Conservation (phyloP, 2,888 invertebrate species). For the Bembecia ichneumoniformis region DNA sequence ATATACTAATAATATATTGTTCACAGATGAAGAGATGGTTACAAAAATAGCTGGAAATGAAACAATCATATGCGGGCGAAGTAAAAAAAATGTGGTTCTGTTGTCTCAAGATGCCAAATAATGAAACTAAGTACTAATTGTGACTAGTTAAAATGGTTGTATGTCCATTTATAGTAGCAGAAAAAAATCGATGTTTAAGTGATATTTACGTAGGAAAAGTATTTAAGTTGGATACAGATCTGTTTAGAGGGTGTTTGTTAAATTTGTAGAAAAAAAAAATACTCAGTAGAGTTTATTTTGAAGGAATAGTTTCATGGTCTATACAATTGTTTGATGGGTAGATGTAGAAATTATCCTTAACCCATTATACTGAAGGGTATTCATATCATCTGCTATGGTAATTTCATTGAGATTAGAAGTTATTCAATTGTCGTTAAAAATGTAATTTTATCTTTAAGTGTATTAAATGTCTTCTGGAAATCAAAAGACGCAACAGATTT, state of each 20-base stretch:
- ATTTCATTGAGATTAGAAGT: too few relatives aligned
- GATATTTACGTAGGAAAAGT: slow-evolving; percentile 16
- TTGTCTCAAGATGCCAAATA: slow-evolving; percentile 58
- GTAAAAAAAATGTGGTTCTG: background rate
- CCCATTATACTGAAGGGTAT: background rate
- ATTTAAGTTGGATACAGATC: slow-evolving; percentile 16
- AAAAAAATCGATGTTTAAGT: slow-evolving; percentile 32
- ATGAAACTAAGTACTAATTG: slow-evolving; percentile 35
- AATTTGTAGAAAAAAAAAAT: slow-evolving; percentile 43
- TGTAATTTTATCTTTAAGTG: too few relatives aligned
- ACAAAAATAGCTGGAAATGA: slow-evolving; percentile 23
- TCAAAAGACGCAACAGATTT: too few relatives aligned
- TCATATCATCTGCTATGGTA: background rate
- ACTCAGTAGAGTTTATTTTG: slow-evolving; percentile 37
- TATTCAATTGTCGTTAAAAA: too few relatives aligned
- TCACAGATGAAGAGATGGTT: slow-evolving; percentile 57
- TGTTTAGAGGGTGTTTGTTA: slow-evolving; percentile 31
- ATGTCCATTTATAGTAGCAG: slow-evolving; percentile 68
- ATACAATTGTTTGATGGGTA: slow-evolving; percentile 1
- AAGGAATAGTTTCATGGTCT: slow-evolving; percentile 17
- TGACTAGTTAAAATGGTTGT: slow-evolving; percentile 53
- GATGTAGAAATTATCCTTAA: background rate
- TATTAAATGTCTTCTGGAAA: too few relatives aligned
- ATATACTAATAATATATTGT: background rate
- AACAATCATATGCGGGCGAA: slow-evolving; percentile 14